Base-by-base conservation (phyloP, 2,113 vertebrate genomes). In the Pica pica region DNA sequence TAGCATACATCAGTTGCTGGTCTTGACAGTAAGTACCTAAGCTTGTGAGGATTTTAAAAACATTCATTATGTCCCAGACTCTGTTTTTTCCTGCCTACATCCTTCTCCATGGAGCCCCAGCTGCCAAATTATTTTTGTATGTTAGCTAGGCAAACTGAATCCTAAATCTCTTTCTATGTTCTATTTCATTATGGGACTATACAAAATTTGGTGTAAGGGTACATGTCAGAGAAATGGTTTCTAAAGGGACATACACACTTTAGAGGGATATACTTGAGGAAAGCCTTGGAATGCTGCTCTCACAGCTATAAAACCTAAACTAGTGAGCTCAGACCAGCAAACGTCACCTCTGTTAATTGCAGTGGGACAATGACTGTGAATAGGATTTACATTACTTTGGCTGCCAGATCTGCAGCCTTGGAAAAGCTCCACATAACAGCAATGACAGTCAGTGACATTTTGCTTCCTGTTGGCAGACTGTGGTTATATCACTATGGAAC, bases 81-180 rank as follows among this genome's bases (percentile, higher is more conserved):
- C 41, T 93, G 65, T 73, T 95, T 89, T 92, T 81, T 70, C 70
- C 79, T 93, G 46, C 67, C 70, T 87, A 65, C 52, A 49, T 80
- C 64, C 46, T 91, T 94, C 78, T 41, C 12, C 39, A n/a, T 35
- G 37, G 78, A 86, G 50, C 16, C 27, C 17, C 59, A 83, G 86
- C 71, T 94, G 87, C 55, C 59, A 88, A 80, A 91, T 91, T 61
- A 88, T 70, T 93, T 95, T 44, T 83, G 11, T 91, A 19, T 47
- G 47, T 61, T 93, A 94, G 42, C 50, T 80, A 90, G 46, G 50
- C 53, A 89, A 94, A 82, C 41, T 63, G 39, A 52, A 1, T 71
- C 31, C 30, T 65, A 69, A 91, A 89, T 52, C 16, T 76, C 50
- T 90, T 91, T 61, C 76, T 10, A 15, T 37, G 16, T 79, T 85